Conservation (phyloP, 2,113 vertebrate genomes). For the Erpornis zantholeuca region DNA sequence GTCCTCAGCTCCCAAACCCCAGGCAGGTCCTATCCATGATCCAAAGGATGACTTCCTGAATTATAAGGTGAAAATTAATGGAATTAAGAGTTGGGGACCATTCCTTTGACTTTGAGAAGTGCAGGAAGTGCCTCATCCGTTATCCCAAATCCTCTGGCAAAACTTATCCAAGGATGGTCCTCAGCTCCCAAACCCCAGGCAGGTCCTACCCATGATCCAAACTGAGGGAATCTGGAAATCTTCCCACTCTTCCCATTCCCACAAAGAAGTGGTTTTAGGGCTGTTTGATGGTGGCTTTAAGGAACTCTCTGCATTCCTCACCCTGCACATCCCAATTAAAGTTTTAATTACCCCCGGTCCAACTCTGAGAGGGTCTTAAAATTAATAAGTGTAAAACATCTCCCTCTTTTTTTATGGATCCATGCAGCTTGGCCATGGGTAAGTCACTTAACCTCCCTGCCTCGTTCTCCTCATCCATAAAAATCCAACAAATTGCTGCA, state of each 20-base stretch:
- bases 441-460: conserved; percentile 14
- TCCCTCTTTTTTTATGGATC: neutral
- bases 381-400: neutral
- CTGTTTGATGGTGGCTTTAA: neutral
- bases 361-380: neutral
- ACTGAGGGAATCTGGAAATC: accelerated
- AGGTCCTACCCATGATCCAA: neutral
- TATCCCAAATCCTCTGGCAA: neutral
- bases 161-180: neutral
- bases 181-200: neutral
- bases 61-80: no score
- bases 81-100: no score
- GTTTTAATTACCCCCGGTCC: neutral
- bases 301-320: neutral
- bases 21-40: no score
- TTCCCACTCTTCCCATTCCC: neutral
- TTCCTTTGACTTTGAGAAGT: accelerated
- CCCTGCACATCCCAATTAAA: neutral
- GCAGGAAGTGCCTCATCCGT: neutral
- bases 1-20: neutral
- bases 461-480: conserved; percentile 13
- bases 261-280: neutral
- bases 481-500: neutral
- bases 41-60: no score
- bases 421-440: neutral